Percentiles rank a stretch among this genome's conserved stretches.
Evolutionary conservation across 2,113 vertebrate genomes (phyloP).

Genomic region (Chroicocephalus ridibundus): DNA sequence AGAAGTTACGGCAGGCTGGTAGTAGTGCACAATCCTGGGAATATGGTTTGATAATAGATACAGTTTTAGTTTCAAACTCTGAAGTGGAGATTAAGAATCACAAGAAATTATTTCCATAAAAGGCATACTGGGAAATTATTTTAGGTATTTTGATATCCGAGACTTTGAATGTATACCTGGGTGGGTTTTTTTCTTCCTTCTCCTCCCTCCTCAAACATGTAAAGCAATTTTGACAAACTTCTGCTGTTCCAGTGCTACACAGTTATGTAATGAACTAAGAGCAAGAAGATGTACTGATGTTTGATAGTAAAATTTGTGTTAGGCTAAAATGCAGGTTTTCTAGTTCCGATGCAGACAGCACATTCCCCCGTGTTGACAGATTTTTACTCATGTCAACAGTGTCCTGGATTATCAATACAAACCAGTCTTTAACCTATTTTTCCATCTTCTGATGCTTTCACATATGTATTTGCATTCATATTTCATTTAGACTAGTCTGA

Average conservation of each 20-base stretch:
- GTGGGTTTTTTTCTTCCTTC: neutral
- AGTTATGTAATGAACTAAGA: neutral
- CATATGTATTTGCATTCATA: neutral
- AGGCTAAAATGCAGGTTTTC: neutral
- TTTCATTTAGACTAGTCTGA: neutral
- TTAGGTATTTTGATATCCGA: neutral
- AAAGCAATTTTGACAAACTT: neutral
- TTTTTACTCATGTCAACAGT: neutral
- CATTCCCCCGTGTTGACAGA: rapidly evolving
- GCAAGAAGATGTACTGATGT: neutral
- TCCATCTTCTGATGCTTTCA: neutral
- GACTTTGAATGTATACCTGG: neutral
- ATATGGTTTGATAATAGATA: neutral
- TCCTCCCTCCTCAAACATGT: neutral
- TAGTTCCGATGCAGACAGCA: neutral
- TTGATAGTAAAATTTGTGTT: neutral
- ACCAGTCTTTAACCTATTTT: neutral
- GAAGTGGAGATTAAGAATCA: neutral
- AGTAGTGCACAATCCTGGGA: neutral
- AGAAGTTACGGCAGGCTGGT: neutral
- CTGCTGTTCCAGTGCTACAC: neutral
- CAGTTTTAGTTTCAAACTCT: neutral
- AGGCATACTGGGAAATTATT: neutral
- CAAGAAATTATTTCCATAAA: neutral
- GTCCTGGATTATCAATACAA: neutral